phyloP scores from a whole-genome alignment of 37 sponge, comb jelly and placozoan genomes.

The Petrosia ficiformis region DNA sequence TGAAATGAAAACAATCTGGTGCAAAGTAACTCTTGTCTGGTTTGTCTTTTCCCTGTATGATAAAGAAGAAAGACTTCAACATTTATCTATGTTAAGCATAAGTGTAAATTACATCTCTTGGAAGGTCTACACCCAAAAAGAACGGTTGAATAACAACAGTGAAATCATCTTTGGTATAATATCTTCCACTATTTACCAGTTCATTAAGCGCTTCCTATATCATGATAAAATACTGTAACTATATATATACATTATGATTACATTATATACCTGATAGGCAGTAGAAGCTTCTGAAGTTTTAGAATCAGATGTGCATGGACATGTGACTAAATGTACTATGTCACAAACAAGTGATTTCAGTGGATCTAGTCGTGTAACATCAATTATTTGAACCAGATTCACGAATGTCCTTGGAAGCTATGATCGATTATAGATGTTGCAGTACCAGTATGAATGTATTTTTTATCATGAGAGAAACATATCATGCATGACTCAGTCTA shows the following conservation, averaged over 20 bases:
- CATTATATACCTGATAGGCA: conserved; percentile 3
- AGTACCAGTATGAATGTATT: too few species aligned
- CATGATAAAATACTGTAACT: neutral
- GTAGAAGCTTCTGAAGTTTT: neutral
- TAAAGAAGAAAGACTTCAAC: neutral
- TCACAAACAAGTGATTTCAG: conserved; percentile 2
- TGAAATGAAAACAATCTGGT: conserved; percentile 78
- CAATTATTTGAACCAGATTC: conserved; percentile 34
- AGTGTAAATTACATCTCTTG: neutral
- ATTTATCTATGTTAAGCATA: neutral
- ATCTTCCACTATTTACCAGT: conserved; percentile 1
- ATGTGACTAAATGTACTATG: conserved; percentile 6
- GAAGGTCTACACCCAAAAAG: conserved; percentile 4
- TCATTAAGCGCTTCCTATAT: conserved; percentile 2
- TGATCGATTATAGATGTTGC: neutral
- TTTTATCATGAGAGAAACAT: too few species aligned
- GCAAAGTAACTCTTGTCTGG: conserved; percentile 54
- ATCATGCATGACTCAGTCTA: too few species aligned
- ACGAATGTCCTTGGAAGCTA: conserved; percentile 35
- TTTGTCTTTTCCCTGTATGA: conserved; percentile 10
- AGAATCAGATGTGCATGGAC: neutral
- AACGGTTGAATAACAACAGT: conserved; percentile 55
- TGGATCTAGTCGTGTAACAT: conserved; percentile 15
- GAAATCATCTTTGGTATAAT: conserved; percentile 28
- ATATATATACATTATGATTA: neutral